Conservation (phyloP, 2,888 invertebrate genomes). For the Parnassius smintheus region DNA sequence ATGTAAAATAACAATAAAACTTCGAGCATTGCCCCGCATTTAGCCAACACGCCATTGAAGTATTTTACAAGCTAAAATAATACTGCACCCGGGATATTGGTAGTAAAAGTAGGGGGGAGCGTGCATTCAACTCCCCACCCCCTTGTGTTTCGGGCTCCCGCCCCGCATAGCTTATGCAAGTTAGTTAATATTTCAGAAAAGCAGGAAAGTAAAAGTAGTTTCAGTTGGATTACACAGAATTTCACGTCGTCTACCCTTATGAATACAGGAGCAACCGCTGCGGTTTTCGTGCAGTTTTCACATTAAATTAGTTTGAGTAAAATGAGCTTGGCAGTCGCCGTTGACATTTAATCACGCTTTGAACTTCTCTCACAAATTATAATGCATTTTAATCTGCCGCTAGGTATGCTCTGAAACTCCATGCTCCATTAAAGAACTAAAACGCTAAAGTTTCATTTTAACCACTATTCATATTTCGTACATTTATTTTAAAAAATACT, state of each 20-base stretch:
- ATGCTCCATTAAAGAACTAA: no score
- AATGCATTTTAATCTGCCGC: neutral
- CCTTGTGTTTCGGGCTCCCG: conserved; percentile 30
- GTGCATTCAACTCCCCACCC: conserved; percentile 57
- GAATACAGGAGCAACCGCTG: conserved; percentile 24
- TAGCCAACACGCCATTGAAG: conserved; percentile 33
- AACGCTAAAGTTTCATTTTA: no score
- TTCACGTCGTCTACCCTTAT: conserved; percentile 30
- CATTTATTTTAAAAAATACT: neutral
- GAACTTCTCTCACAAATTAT: neutral
- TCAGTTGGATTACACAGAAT: conserved; percentile 36
- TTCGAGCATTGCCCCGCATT: conserved; percentile 40
- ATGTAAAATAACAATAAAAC: conserved; percentile 12
- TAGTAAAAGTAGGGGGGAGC: conserved; percentile 37
- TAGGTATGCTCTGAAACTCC: no score
- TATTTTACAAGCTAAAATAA: conserved; percentile 39
- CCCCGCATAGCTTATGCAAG: conserved; percentile 69
- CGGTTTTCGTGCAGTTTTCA: conserved; percentile 21
- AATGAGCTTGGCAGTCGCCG: neutral
- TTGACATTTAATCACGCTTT: neutral
- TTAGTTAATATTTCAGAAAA: conserved; percentile 71
- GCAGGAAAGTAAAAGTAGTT: conserved; percentile 70
- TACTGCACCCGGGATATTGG: conserved; percentile 26
- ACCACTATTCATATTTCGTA: no score
- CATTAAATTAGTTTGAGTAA: conserved; percentile 14